Evolutionary conservation across 2,113 vertebrate genomes (phyloP).

Genomic region (Nesospiza acunhae): DNA sequence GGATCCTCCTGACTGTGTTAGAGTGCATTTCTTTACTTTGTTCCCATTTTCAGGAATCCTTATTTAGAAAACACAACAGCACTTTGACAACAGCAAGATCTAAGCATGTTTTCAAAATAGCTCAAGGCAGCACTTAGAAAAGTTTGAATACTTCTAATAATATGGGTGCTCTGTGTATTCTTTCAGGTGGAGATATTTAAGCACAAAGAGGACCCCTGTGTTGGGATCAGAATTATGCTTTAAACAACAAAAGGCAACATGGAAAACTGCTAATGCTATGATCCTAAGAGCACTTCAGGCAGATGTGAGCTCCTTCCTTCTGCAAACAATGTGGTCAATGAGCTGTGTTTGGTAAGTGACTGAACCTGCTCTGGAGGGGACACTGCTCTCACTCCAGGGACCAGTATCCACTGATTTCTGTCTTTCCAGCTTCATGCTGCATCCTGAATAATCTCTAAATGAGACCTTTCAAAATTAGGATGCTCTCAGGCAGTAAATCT

Average conservation of each 20-base stretch:
- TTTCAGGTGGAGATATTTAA: not conserved
- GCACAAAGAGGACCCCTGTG: not conserved
- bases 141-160: not conserved
- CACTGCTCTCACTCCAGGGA: not conserved
- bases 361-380: not conserved
- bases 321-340: not conserved
- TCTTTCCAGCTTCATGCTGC: not conserved
- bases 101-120: not conserved
- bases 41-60: not conserved
- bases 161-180: not conserved
- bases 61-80: not conserved
- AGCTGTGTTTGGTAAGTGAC: not conserved
- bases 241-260: not conserved
- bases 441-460: not conserved
- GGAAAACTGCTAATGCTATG: not conserved
- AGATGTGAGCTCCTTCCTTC: not conserved
- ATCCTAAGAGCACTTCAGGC: not conserved
- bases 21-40: not conserved
- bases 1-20: not conserved
- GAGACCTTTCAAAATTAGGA: not conserved
- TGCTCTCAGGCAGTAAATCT: not conserved
- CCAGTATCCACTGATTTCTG: not conserved
- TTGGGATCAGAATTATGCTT: not conserved
- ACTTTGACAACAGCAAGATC: not conserved
- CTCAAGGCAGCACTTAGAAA: not conserved